Base-by-base conservation (phyloP, 1,140 invertebrate genomes). In the Psilanteris sp. region DNA sequence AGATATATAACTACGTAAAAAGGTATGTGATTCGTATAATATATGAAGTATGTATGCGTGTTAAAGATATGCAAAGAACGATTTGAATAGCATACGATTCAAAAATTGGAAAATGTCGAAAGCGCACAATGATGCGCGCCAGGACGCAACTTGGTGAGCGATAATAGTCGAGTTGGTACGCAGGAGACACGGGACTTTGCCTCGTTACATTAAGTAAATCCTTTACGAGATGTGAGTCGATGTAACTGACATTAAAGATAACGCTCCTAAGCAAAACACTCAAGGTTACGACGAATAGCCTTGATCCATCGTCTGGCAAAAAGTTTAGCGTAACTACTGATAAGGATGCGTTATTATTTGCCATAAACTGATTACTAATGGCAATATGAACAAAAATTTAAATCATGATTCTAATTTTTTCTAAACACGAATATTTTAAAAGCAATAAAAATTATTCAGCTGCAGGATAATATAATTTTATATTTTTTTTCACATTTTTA, bases 201-300 rank as follows among this genome's bases (percentile, higher is more conserved):
- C 67, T 73, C 61, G 39, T 72, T 66, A 68, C 61, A 76, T 71
- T 72, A 78, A 70, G 46, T 66, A 68, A 79, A 78, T 79, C 57
- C 59, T 67, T 72, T 73, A 57, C 62, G 57, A 15, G 27, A 74
- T 57, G 77, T 27, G 41, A 36, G 41, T 62, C 55, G 61, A 72
- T 64, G 62, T 72, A 66, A 32, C 57, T 61, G 70, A 74, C 70
- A 54, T 73, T 73, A 73, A 64, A 73, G 70, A 73, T 73, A 73
- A 73, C 70, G 26, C 24, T 31, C 32, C 59, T 55, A 50, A 29
- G 59, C 22, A 15, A 48, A 57, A 72, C 41, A 55, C 48, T 52
- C 57, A 72, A 72, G 68, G 68, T 61, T 73, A 73, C 29, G 57
- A 71, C 29, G 27, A 41, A 72, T 62, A 54, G 22, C 14, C 32